Evolutionary conservation across 1,140 invertebrate genomes (phyloP), one percentile per base, ranked within the genome.

Genomic region (Drosophila elegans): DNA sequence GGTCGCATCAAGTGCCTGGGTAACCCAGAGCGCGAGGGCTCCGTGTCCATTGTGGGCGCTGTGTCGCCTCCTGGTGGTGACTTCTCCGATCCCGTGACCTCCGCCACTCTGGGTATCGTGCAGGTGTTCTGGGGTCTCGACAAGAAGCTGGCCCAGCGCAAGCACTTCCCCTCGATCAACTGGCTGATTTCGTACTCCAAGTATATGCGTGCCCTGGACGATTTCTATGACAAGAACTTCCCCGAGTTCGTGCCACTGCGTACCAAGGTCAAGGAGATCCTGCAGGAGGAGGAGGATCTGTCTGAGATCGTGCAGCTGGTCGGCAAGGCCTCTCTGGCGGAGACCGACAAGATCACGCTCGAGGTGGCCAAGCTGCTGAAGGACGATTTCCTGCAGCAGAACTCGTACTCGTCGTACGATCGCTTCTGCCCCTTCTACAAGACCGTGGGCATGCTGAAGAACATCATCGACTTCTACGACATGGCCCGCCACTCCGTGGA

Each of bases 81-180:
- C 93, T 99, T 99, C 95, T 99, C 99, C 36, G 99, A 99, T 95
- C 99, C 99, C 67, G 99, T 99, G 27, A 99, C 99, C 4, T 98
- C 98, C 6, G 98, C 99, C 62, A 99, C 99, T 25, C 95, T 99
- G 52, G 98, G 98, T 95, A 99, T 99, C 93, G 99, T 99, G 21
- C 99, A 99, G 94, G 99, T 99, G 92, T 99, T 99, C 94, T 99
- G 99, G 99, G 99, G 99, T 84, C 94, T 99, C 80, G 99, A 99
- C 93, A 99, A 99, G 93, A 99, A 99, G 93, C 94, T 99, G 49
- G 99, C 99, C 3, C 99, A 99, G 93, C 95, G 99, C 71, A 99
- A 99, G 93, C 99, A 99, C 94, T 99, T 99, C 95, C 99, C 99
- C 41, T 99, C 98, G 60, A 98, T 99, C 93, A 99, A 99, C 93